Evolutionary conservation across 2,888 invertebrate species (phyloP), one percentile per base, ranked within the genome.

Genomic region (Crossocerus cetratus): DNA sequence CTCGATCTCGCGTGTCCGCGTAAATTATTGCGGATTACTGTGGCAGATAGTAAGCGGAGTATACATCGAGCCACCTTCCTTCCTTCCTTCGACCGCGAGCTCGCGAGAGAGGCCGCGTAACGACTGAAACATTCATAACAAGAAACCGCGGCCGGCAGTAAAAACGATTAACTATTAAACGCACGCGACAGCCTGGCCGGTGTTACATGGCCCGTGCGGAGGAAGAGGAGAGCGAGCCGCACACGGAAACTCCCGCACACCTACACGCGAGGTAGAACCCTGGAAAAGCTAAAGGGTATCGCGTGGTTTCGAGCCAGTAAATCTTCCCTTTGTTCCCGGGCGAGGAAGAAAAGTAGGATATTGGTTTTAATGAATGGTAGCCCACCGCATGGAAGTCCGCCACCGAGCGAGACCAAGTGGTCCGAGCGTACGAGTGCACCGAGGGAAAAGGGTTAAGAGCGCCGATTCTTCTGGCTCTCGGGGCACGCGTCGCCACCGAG

Each of bases 291-390:
- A 32, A 32, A 32, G 32, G 32, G 32, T 32, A 32, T 32, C 32
- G 32, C 32, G 32, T 32, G 32, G 32, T 32, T 32, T 32, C 56
- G 18, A 20, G 56, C 56, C 49, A 49, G 49, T 49, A 49, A 49
- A 49, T 49, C 49, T 14, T 11, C 2, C 49, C 16, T 49, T 49
- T 49, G 49, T 49, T 49, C 49, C 16, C 14, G n/a, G 49, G 8
- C n/a, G n/a, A 14, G 49, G 49, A 49, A 49, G 49, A 49, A 49
- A 49, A 49, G 49, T 49, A 49, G 49, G 49, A 49, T 49, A 49
- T 49, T 49, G 49, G 49, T 49, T 49, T 49, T 49, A 49, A 49
- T 49, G 49, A 49, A 49, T 49, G 49, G 49, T 49, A 16, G n/a
- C 49, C n/a, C 49, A 16, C n/a, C n/a, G 14, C 49, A 16, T 49